Evolutionary conservation across 2,113 vertebrate species (phyloP).

Genomic region (Vanacampus margaritifer): DNA sequence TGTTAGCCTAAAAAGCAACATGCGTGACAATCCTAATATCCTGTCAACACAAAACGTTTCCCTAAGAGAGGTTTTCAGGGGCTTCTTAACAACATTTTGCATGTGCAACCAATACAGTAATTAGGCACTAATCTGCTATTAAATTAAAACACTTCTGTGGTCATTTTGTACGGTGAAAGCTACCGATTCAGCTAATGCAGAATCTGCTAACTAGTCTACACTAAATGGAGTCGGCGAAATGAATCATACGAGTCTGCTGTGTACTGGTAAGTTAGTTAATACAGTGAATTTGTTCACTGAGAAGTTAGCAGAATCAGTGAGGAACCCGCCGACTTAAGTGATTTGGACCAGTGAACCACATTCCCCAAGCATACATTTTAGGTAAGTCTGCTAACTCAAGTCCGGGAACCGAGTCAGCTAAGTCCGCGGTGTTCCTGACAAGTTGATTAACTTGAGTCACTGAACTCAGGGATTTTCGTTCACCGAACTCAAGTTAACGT

Average conservation of each 20-base stretch:
- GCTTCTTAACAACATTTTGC: background rate
- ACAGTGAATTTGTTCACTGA: too few species aligned
- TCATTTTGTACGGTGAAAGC: background rate
- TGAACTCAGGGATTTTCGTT: background rate
- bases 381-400: too few species aligned
- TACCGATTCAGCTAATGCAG: background rate
- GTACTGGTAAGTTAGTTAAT: too few species aligned
- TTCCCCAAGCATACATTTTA: too few species aligned
- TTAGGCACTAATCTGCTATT: background rate
- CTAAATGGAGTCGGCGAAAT: too few species aligned
- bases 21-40: slow-evolving; percentile 7
- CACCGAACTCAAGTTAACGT: too few species aligned
- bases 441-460: background rate
- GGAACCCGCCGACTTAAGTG: too few species aligned
- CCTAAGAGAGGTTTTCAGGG: slow-evolving; percentile 2
- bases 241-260: background rate
- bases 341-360: too few species aligned
- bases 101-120: background rate
- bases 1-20: slow-evolving; percentile 11
- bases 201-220: background rate
- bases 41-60: background rate
- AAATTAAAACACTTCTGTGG: background rate
- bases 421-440: background rate
- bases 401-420: too few species aligned
- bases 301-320: too few species aligned